Base-by-base conservation (phyloP, 1,140 invertebrate species). In the Calosoma granatense region DNA sequence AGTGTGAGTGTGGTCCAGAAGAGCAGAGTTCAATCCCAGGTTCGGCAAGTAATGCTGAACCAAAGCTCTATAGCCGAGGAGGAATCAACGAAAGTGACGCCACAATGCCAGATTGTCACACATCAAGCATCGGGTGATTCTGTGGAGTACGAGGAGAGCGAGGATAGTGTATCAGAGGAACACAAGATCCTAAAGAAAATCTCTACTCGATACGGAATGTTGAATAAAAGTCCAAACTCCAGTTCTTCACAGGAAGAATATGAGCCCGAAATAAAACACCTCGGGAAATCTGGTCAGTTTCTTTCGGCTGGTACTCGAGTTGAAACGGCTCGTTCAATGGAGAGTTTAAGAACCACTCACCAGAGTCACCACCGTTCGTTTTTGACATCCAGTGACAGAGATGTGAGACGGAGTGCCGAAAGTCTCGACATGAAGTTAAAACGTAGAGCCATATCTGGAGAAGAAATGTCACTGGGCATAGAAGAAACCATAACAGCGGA, bases 221-320 rank as follows among this genome's bases (percentile, higher is more conserved):
- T 78, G 9, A 81, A 75, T 54, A 78, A 80, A 47, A 84, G 82
- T 58, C 81, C 82, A 0, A 80, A 84, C 55, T 85, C 83, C 0
- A 84, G 82, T 61, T 85, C 82, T 12, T 84, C 82, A 47, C 82
- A 85, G 64, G 83, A 86, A 63, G 83, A 86, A 53, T 83, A 83
- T 60, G 82, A 81, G 39, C 73, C 75, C 0, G 76, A 78, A 30
- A 62, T 69, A 2, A 75, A 80, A 59, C 70, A 76, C 20, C 72
- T 70, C 12, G 74, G 75, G 53, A 77, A 76, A 23, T 74, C 74
- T 9, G 78, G 78, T 3, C 80, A 82, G 43, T 80, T 80, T 60
- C 65, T 85, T 36, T 76, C 79, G 0, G 74, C 80, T 0, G 75
- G 75, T 1, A 61, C 63, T 1, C 68, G 78, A 19, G 81, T 82